Conservation (phyloP, 2,797 vertebrate genomes). For the Tamandua tetradactyla region DNA sequence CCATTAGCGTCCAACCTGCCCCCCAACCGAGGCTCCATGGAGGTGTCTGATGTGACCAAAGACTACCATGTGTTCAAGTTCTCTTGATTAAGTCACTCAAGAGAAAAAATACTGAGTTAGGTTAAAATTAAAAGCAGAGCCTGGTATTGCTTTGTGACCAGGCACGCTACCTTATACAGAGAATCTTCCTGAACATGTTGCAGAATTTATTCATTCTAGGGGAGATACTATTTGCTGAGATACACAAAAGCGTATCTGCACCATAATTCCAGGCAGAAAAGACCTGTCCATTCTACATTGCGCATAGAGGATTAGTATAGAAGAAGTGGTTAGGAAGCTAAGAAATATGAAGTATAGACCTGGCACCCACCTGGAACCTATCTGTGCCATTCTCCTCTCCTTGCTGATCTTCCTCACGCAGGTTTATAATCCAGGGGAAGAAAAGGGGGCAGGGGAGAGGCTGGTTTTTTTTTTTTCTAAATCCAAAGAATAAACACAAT, state of each 20-base stretch:
- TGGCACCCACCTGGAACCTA: not conserved
- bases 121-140: not conserved
- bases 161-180: not conserved
- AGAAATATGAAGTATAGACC: not conserved
- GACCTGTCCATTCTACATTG: not conserved
- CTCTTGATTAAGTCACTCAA: slow-evolving; percentile 15
- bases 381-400: not conserved
- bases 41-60: slow-evolving; percentile 23
- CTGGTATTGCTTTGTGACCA: not conserved
- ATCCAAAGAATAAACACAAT: not conserved
- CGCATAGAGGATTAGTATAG: not conserved
- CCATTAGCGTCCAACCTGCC: slow-evolving; percentile 13
- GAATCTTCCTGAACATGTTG: not conserved
- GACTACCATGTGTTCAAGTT: not conserved
- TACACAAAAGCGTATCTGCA: not conserved
- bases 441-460: too few species aligned
- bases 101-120: not conserved
- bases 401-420: not conserved
- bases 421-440: not conserved
- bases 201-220: not conserved
- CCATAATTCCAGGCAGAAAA: not conserved
- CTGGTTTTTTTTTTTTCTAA: not conserved
- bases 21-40: not conserved
- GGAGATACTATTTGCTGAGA: not conserved
- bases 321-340: not conserved